These are phyloP conservation scores for Microtus ochrogaster DNA, from an alignment of 2,113 vertebrate species.

Conservation along the genomic window DNA sequence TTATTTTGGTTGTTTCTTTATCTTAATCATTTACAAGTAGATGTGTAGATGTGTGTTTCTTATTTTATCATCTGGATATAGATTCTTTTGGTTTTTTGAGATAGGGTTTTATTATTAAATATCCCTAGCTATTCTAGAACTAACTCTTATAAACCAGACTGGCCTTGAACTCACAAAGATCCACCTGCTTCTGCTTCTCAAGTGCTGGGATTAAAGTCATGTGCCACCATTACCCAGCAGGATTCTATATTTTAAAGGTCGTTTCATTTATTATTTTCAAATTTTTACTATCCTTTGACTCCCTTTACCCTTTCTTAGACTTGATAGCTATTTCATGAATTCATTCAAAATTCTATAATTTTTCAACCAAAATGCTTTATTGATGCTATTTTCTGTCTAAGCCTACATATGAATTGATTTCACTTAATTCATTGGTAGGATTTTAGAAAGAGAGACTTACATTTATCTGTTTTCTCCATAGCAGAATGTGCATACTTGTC, in stretches of 20 bases:
- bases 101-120: too few species aligned
- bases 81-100: not conserved
- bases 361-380: constrained; percentile 12
- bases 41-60: constrained; percentile 18
- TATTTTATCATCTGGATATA: constrained; percentile 7
- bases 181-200: too few species aligned
- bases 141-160: too few species aligned
- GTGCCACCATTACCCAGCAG: too few species aligned
- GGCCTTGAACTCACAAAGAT: too few species aligned
- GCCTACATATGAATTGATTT: not conserved
- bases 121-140: too few species aligned
- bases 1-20: not conserved
- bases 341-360: not conserved
- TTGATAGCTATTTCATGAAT: not conserved
- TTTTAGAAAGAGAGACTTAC: not conserved
- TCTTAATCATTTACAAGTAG: constrained; percentile 14
- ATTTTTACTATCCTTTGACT: not conserved
- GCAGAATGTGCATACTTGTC: not conserved
- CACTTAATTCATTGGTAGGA: not conserved
- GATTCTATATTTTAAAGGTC: not conserved
- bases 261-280: not conserved
- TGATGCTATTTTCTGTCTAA: not conserved
- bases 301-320: not conserved
- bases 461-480: not conserved
- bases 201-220: too few species aligned